Conservation (phyloP, 2,888 invertebrate species). For the Drosophila ustulata region DNA sequence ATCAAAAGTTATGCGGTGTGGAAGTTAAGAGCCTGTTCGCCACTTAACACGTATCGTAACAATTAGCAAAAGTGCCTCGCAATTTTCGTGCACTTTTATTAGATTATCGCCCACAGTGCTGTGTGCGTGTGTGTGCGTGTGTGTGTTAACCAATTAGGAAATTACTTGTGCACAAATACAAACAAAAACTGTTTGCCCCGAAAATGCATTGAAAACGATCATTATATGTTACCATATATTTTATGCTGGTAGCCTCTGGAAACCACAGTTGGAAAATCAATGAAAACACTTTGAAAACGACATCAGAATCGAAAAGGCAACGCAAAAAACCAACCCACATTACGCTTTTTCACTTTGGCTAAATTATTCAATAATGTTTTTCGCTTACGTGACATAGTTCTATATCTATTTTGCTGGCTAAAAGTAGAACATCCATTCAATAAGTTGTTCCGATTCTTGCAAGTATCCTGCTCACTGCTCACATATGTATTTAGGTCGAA, state of each 20-base stretch:
- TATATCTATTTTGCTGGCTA: too few relatives aligned
- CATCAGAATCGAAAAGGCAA: neutral
- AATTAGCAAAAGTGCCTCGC: constrained; percentile 62
- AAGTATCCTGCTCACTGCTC: too few relatives aligned
- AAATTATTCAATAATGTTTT: too few relatives aligned
- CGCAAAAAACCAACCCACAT: constrained; percentile 5
- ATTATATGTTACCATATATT: constrained; percentile 13
- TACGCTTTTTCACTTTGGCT: constrained; percentile 3
- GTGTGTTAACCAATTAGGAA: constrained; percentile 62
- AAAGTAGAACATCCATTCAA: too few relatives aligned
- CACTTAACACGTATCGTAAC: constrained; percentile 44
- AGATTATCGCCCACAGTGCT: constrained; percentile 50
- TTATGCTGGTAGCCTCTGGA: constrained; percentile 10
- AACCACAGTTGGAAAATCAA: constrained; percentile 27
- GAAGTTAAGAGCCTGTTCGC: constrained; percentile 26
- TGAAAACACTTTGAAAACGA: constrained; percentile 38
- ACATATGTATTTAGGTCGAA: too few relatives aligned
- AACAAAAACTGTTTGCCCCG: constrained; percentile 31
- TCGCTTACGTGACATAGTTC: too few relatives aligned
- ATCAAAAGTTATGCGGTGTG: constrained; percentile 12
- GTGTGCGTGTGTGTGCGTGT: constrained; percentile 5
- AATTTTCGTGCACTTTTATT: constrained; percentile 52
- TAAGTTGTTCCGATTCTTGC: too few relatives aligned
- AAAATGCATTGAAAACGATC: constrained; percentile 25
- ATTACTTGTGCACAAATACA: constrained; percentile 57